Base-by-base conservation (phyloP, 2,113 vertebrate genomes). In the Cettia cetti region DNA sequence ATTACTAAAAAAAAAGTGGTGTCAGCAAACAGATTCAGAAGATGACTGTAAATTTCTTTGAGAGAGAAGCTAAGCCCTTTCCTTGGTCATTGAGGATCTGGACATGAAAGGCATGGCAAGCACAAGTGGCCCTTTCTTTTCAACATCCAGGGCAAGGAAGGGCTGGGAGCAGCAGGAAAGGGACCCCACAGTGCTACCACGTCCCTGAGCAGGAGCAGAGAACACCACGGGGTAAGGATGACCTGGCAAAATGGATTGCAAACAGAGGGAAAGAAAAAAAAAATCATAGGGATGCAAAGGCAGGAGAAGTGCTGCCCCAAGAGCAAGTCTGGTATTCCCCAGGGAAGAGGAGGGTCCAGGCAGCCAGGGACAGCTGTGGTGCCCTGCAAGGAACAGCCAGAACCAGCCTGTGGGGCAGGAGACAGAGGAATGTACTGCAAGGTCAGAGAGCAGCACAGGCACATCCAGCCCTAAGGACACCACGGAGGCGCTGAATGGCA, bases 381-480 rank as follows among this genome's bases (percentile, higher is more conserved):
- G 75, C 49, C 78, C 95, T 78, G 40, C 59, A 44, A 64, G 68
- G 54, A 88, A 27, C 86, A 76, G 27, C 1, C 1, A 78, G 80
- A 39, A 1, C 0, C 10, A 82, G 70, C 71, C 78, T 15, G 35
- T 13, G 40, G 70, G 83, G 92, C 75, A 95, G 82, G 47, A 82
- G 89, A 79, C 78, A 49, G 33, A 72, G 77, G 88, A 95, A 96
- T 95, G 91, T 19, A 68, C 92, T 47, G 69, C 71, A 81, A 64
- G 94, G 95, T 93, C 95, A 96, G 69, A 84, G 91, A 86, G 91
- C 95, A 95, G 39, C 2, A 1, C 11, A 2, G 82, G 66, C 60
- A 61, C 27, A 93, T 28, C 64, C 82, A 88, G 54, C 80, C 94
- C 96, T 69, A 21, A 90, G 86, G 94, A 64, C 90, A 95, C 26